Evolutionary conservation across 2,888 invertebrate species (phyloP).

Genomic region (Caenorhabditis sp.): DNA sequence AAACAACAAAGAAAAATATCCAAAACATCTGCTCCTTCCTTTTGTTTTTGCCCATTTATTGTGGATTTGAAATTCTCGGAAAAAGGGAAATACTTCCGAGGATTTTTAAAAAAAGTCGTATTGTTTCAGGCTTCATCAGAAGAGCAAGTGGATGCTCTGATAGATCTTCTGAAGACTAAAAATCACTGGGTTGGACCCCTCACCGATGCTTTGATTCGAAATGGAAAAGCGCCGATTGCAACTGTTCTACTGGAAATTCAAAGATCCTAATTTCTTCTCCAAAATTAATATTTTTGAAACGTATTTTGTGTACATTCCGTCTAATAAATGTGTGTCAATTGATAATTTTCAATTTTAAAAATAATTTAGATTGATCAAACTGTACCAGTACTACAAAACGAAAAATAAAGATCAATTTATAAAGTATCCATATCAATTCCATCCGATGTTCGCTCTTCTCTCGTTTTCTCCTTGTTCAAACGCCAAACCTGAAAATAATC

Average conservation of each 20-base stretch:
- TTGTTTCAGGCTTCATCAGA: constrained; percentile 45
- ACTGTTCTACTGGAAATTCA: constrained; percentile 34
- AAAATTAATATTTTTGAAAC: background rate
- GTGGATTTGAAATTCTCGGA: too few species aligned
- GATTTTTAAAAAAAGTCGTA: background rate
- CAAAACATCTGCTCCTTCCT: too few species aligned
- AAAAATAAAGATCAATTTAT: constrained; percentile 1
- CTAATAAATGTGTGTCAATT: background rate
- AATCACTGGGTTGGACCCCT: constrained; percentile 66
- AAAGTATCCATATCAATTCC: constrained; percentile 17
- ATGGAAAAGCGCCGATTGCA: constrained; percentile 55
- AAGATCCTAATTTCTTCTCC: background rate
- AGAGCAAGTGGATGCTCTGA: constrained; percentile 62
- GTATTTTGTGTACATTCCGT: background rate
- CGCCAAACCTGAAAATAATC: constrained; percentile 64
- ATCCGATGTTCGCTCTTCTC: constrained; percentile 65
- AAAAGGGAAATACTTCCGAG: too few species aligned
- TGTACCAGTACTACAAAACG: background rate
- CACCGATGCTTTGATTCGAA: constrained; percentile 65
- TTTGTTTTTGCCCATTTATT: background rate
- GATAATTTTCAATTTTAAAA: background rate
- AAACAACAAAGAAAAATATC: too few species aligned
- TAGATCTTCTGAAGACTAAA: constrained; percentile 66
- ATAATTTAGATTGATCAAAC: background rate
- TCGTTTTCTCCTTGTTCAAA: constrained; percentile 66